A percentile compares a stretch with the other conserved stretches of the same genome.
phyloP scores from a whole-genome alignment of 92 coral and sea anemone genomes.

The Epizoanthus stellaris region DNA sequence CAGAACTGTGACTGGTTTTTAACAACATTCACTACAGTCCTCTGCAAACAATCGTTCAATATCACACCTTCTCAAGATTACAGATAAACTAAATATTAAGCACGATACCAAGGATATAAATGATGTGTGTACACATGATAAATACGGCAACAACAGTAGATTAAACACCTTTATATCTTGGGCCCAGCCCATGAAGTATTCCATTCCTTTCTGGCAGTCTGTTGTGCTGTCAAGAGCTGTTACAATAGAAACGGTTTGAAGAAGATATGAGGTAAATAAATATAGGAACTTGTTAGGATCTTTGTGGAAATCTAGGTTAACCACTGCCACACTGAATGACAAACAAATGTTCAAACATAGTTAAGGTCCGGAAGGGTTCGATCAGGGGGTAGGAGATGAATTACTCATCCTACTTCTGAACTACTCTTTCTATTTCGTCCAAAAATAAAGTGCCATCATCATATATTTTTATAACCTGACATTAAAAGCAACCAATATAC shows the following conservation, averaged over 20 bases:
- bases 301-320: too few relatives aligned
- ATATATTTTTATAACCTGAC: too few relatives aligned
- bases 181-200: slow-evolving; percentile 89
- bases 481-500: too few relatives aligned
- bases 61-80: too few relatives aligned
- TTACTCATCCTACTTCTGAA: too few relatives aligned
- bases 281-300: background rate
- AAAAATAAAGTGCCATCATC: too few relatives aligned
- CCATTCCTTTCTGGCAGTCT: slow-evolving; percentile 88
- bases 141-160: slow-evolving; percentile 3
- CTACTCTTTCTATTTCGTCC: too few relatives aligned
- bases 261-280: background rate
- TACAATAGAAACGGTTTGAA: background rate
- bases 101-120: background rate
- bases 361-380: too few relatives aligned
- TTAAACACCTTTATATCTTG: slow-evolving; percentile 54
- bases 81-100: too few relatives aligned
- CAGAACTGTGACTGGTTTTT: background rate
- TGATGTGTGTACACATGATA: background rate
- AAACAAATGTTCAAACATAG: too few relatives aligned
- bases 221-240: slow-evolving; percentile 93
- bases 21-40: background rate
- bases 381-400: too few relatives aligned
- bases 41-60: background rate
- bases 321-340: too few relatives aligned